These are phyloP conservation scores for Drosophila acutilabella DNA, from an alignment of 2,888 invertebrate species.

Conservation along the genomic window DNA sequence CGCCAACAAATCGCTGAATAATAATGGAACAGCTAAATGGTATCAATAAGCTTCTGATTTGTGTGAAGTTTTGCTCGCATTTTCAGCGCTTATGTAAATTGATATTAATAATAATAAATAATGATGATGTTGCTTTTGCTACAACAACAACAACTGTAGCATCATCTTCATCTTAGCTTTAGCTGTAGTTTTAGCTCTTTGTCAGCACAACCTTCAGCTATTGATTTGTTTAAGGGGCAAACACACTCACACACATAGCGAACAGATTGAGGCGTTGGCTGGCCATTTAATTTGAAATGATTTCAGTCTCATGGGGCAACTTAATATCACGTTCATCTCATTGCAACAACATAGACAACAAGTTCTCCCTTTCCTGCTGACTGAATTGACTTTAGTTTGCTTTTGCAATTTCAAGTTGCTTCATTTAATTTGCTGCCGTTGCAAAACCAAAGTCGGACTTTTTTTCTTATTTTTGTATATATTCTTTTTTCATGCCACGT, in stretches of 20 bases:
- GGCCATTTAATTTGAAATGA: conserved; percentile 51
- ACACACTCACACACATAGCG: not conserved
- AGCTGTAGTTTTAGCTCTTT: not conserved
- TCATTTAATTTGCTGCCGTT: conserved; percentile 61
- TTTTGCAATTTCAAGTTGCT: conserved; percentile 65
- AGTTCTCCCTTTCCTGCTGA: conserved; percentile 18
- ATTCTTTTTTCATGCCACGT: conserved; percentile 58
- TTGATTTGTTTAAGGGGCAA: conserved; percentile 1
- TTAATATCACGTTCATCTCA: conserved; percentile 45
- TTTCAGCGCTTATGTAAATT: conserved; percentile 70
- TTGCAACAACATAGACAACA: conserved; percentile 27
- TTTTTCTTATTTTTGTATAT: conserved; percentile 12
- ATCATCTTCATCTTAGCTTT: not conserved
- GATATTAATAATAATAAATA: conserved; percentile 70
- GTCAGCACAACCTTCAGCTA: conserved; percentile 13
- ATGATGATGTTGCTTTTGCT: conserved; percentile 60
- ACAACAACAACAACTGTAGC: no score
- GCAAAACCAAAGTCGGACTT: conserved; percentile 33
- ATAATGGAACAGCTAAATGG: conserved; percentile 72
- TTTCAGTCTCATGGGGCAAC: conserved; percentile 42
- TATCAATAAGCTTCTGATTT: conserved; percentile 77
- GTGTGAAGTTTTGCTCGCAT: conserved; percentile 71
- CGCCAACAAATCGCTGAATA: conserved; percentile 64
- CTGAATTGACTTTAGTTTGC: conserved; percentile 49
- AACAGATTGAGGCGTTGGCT: conserved; percentile 45